Conservation (phyloP, 2,113 vertebrate genomes). For the Smithornis capensis region DNA sequence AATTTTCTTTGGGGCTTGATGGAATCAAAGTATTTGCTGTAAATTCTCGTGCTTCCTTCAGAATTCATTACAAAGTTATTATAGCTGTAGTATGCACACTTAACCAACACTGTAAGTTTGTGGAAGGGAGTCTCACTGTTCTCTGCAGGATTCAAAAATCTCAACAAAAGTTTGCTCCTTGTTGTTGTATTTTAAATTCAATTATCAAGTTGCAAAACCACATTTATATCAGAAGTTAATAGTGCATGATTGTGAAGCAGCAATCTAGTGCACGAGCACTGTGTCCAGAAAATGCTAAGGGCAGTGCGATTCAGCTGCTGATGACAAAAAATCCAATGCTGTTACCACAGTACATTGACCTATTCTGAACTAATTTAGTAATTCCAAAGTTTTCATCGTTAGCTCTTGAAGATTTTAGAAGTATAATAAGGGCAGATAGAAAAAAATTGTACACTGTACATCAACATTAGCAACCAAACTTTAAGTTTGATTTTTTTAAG, state of each 20-base stretch:
- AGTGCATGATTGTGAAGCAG: constrained; percentile 25
- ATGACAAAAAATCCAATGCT: constrained; percentile 47
- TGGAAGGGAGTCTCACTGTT: background rate
- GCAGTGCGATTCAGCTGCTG: background rate
- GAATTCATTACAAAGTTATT: background rate
- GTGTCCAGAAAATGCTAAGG: constrained; percentile 28
- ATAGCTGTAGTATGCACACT: background rate
- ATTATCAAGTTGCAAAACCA: constrained; percentile 9
- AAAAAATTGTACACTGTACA: background rate
- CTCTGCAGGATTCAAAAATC: background rate
- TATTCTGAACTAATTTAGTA: background rate
- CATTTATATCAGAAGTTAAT: constrained; percentile 38
- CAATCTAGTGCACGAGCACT: background rate
- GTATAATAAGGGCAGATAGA: background rate
- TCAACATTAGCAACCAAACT: background rate
- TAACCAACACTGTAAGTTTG: background rate
- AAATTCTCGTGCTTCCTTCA: background rate
- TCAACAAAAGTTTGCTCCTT: background rate
- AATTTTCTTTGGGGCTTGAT: background rate
- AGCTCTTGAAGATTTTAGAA: background rate
- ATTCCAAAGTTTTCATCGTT: background rate
- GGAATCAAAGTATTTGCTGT: background rate
- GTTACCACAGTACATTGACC: constrained; percentile 2
- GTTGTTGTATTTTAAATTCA: constrained; percentile 15
- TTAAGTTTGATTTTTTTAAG: background rate